Evolutionary conservation across 2,797 vertebrate species (phyloP).

Genomic region (Eospalax fontanierii): DNA sequence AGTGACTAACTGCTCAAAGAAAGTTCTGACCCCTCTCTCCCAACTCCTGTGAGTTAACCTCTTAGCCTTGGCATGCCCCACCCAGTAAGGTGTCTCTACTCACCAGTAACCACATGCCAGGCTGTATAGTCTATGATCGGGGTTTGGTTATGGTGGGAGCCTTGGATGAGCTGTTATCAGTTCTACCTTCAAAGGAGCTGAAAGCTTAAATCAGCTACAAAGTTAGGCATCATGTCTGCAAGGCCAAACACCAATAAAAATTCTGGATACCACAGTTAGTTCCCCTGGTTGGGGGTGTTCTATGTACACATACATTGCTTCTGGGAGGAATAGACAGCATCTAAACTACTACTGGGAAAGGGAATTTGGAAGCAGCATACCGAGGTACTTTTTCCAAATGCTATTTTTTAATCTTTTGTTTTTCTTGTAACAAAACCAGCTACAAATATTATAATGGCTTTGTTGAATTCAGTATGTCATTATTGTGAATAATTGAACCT

Average conservation of each 20-base stretch:
- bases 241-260: not conserved
- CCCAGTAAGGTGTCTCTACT: not conserved
- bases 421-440: not conserved
- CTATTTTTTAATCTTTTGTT: not conserved
- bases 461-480: not conserved
- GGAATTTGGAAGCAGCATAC: not conserved
- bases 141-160: not conserved
- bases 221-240: not conserved
- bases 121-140: not conserved
- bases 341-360: not conserved
- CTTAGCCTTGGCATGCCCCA: not conserved
- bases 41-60: not conserved
- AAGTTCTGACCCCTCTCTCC: not conserved
- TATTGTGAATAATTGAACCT: not conserved
- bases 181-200: not conserved
- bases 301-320: not conserved
- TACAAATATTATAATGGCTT: not conserved
- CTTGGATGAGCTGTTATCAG: not conserved
- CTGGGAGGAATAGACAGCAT: not conserved
- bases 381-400: not conserved
- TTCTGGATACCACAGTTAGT: not conserved
- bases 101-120: not conserved
- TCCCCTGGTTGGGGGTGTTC: not conserved
- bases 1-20: constrained; percentile 39
- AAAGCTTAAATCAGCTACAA: not conserved